Evolutionary conservation across 2,113 vertebrate genomes (phyloP).

Genomic region (Panthera leo): DNA sequence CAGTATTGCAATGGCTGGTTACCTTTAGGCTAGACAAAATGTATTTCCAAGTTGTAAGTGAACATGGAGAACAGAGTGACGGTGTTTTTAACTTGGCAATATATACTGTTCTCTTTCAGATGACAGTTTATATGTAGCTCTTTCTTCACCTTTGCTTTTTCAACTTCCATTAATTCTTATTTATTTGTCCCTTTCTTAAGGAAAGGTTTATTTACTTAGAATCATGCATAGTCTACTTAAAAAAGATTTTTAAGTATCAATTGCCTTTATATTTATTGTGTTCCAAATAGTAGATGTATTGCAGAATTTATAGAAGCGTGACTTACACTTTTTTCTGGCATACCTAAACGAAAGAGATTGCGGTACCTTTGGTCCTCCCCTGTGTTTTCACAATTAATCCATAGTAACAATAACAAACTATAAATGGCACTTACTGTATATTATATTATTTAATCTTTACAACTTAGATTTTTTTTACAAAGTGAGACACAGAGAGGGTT

Average conservation of each 20-base stretch:
- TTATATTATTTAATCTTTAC: neutral
- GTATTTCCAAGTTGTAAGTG: slow-evolving; percentile 39
- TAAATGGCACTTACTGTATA: neutral
- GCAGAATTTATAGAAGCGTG: neutral
- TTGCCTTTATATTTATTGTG: neutral
- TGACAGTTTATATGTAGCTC: neutral
- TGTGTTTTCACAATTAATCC: neutral
- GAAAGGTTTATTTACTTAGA: slow-evolving; percentile 41
- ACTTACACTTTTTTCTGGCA: neutral
- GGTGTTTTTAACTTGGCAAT: slow-evolving; percentile 56
- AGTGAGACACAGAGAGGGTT: neutral
- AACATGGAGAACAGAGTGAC: slow-evolving; percentile 5
- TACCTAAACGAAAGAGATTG: neutral
- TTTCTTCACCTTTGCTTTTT: slow-evolving; percentile 53
- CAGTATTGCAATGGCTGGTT: neutral
- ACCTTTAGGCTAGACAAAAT: slow-evolving; percentile 49
- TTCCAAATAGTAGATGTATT: neutral
- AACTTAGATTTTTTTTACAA: neutral
- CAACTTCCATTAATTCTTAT: neutral
- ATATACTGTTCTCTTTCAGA: neutral
- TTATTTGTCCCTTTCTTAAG: neutral
- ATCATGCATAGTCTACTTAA: neutral
- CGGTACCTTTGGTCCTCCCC: neutral
- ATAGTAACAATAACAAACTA: neutral
- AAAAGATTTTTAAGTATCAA: neutral